Base-by-base conservation (phyloP, 2,888 invertebrate species). In the Lasioglossum morio region DNA sequence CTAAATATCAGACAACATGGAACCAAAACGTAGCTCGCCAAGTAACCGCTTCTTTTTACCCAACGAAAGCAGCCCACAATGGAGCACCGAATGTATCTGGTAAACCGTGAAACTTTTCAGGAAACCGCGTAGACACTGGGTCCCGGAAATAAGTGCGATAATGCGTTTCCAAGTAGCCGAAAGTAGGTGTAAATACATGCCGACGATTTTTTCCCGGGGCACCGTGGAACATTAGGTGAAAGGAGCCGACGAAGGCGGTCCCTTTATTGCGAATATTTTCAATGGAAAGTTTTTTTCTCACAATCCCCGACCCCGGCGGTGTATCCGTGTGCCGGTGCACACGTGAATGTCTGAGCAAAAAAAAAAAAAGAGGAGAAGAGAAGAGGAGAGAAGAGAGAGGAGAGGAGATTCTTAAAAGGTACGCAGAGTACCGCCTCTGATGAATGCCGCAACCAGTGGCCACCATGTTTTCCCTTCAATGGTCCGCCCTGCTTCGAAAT, bases 231-330 rank as follows among this genome's bases (percentile, higher is more conserved):
- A 87, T 85, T 81, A 86, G 72, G 85, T 87, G 88, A 91, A 92
- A 87, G 90, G 82, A 88, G 88, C 94, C 94, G 94, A 93, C 94
- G 92, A 79, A 84, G 93, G 90, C 91, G 92, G 92, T 91, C 93
- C 92, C 92, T 93, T 92, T 94, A 91, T 92, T 92, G 91, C 92
- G 93, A 92, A 94, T 94, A 93, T 92, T 94, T 94, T 94, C 94
- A 94, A 94, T 94, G 90, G 94, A 92, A 93, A 94, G 91, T 93
- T 94, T 79, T 79, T 94, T 94, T 94, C 93, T 93, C 93, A 93
- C 92, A 91, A 90, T 66, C 76, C 74, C 77, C 63, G 70, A 27
- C 53, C 75, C 76, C 77, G 37, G 66, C 34, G 34, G 77, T 70
- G 81, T 81, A 84, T 77, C 66, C 79, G 84, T 91, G 78, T 85